Base-by-base conservation (phyloP, 2,888 invertebrate genomes). In the Hanleya hanleyi region DNA sequence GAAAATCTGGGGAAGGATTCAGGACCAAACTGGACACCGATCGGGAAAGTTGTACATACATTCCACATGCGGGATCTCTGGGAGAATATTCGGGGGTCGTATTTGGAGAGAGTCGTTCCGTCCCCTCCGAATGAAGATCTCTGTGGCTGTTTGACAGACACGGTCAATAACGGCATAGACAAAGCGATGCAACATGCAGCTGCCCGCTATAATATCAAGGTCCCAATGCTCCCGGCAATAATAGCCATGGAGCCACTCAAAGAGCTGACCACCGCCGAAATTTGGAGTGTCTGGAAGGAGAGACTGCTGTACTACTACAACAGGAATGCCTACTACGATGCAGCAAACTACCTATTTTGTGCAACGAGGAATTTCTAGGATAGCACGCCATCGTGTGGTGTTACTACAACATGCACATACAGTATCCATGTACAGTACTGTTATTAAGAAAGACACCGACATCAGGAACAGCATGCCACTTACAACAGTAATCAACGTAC, bases 1-100 rank as follows among this genome's bases (percentile, higher is more conserved):
- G 78, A 81, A 4, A 75, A 77, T 3, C 73, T 86, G 7, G 86
- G 85, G 4, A 76, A 78, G 22, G 86, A 85, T 9, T 78, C 85
- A 9, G 85, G 85, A 26, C 77, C 81, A 15, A 77, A 83, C 77
- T 86, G 86, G 86, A 85, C 86, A 0, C 79, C 85, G 7, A 74
- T 84, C 0, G 86, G 85, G 70, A 71, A 85, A 36, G 78, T 86
- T 12, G 86, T 80, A 1, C 86, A 86, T 57, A 74, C 77, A 7
- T 85, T 86, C 74, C 86, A 86, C 69, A 86, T 86, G 86, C 78
- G 78, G 81, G 86, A 86, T 64, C 72, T 86, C 35, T 79, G 74
- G 77, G 74, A 32, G 49, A 65, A 50, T 29, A 74, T 83, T 41
- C 72, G 73, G 62, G 67, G 65, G 33, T 62, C 70, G 32, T 76